Evolutionary conservation across 2,888 invertebrate genomes (phyloP), one percentile per base, ranked within the genome.

Genomic region (Seladonia tumulorum): DNA sequence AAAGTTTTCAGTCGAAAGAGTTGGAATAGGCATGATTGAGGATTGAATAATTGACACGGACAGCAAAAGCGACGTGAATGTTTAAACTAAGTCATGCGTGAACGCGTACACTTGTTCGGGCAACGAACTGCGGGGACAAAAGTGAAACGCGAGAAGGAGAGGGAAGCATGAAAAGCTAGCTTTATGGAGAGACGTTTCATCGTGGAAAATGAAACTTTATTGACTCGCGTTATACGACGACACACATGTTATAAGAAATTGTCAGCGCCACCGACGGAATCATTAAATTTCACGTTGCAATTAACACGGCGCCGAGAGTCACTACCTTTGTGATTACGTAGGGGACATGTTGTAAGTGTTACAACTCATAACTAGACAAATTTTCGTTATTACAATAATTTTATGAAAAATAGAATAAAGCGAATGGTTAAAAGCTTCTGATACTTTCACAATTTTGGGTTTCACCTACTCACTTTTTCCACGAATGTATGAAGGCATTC

Each of bases 151-250:
- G 72, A 29, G 22, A 72, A 29, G 18, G 18, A 18, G 29, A 47
- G 47, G 45, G 72, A 8, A 72, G 10, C 47, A 72, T 70, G 47
- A n/a, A 25, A 75, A 53, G 68, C 35, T 70, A 71, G 75, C 29
- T 76, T 81, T 76, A 72, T 29, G 29, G 47, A 70, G 35, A n/a
- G 39, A 25, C 68, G 29, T 70, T 81, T 35, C 70, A 70, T 76
- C 57, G 45, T 76, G 76, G 76, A 45, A 77, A 82, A 57, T 57
- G 81, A 71, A 76, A 76, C 81, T 76, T 70, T 75, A 81, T 76
- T 66, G 74, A 76, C 73, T 45, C 72, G 47, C 53, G 42, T 63
- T 29, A 8, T 63, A 63, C 8, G 63, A 29, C 29, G 63, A 29
- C 63, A 63, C 29, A 63, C 29, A 29, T 39, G 66, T 39, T 22